Base-by-base conservation (phyloP, 2,113 vertebrate species). In the Aphelocoma coerulescens region DNA sequence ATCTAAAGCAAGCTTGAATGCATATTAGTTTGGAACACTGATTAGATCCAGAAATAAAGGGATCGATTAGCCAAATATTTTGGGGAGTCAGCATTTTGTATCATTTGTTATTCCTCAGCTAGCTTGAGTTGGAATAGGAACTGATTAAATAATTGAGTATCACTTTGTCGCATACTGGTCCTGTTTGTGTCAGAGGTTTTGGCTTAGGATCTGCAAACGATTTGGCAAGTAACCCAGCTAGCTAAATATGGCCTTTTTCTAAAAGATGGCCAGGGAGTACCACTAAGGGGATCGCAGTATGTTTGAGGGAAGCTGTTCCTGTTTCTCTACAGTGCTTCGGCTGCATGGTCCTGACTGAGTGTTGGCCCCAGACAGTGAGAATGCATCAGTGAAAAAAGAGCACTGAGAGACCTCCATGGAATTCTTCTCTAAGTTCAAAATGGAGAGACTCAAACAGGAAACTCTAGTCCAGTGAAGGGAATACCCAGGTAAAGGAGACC, bases 31-130 rank as follows among this genome's bases (percentile, higher is more conserved):
- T 67, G 30, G 93, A 95, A 87, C 81, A 76, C 69, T 69, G 80
- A 92, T 94, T 91, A 87, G 68, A 92, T 89, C 26, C 87, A 95
- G 91, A 91, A 96, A 94, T 89, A 92, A 89, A 57, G 74, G 44
- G 32, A 61, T 52, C 37, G 26, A 81, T 58, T 43, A 84, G 76
- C 86, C 76, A 88, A 93, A 71, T 22, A 3, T 81, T 91, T 65
- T 52, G 62, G 66, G 66, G 67, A 95, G 80, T 57, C 80, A 95
- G 32, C 7, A 27, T 79, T 95, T 89, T 68, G 7, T 74, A 57
- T 65, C 20, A 43, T 84, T 86, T 82, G 52, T 94, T 79, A 75
- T 82, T 89, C 61, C 43, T 78, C 52, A 72, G 37, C 68, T 57
- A 82, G 62, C 49, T 72, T 59, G 37, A 78, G 14, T 27, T 72